phyloP scores from a whole-genome alignment of 2,113 vertebrate species.

The Struthio camelus region DNA sequence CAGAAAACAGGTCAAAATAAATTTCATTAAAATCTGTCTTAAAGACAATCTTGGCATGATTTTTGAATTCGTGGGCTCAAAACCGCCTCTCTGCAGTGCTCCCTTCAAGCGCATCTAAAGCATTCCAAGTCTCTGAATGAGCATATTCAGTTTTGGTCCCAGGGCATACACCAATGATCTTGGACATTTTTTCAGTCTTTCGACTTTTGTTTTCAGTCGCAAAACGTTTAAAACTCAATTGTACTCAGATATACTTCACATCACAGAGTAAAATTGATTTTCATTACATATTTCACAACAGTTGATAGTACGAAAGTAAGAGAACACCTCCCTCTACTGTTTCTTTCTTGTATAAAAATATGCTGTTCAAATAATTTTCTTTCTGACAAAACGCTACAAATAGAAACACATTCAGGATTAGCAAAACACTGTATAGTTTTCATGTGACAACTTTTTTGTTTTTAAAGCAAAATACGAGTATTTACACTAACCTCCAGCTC shows the following conservation, averaged over 20 bases:
- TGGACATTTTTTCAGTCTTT: neutral
- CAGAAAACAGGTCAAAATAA: neutral
- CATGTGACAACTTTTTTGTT: neutral
- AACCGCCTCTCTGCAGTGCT: neutral
- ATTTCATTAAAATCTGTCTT: neutral
- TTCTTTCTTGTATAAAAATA: neutral
- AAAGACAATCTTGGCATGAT: neutral
- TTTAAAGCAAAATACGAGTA: neutral
- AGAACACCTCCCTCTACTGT: conserved; percentile 72
- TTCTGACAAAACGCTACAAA: neutral
- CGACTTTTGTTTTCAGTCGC: neutral
- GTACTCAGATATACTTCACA: neutral
- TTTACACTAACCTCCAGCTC: neutral
- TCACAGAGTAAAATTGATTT: neutral
- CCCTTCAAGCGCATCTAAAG: neutral
- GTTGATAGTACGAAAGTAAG: conserved; percentile 19
- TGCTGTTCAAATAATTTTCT: neutral
- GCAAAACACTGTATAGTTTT: neutral
- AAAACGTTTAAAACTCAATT: neutral
- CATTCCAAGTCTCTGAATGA: neutral
- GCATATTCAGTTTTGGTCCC: neutral
- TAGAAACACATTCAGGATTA: neutral
- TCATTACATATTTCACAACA: neutral
- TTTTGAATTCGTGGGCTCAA: neutral
- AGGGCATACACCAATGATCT: neutral